Conservation (phyloP, 2,797 vertebrate genomes). For the Diceros bicornis region DNA sequence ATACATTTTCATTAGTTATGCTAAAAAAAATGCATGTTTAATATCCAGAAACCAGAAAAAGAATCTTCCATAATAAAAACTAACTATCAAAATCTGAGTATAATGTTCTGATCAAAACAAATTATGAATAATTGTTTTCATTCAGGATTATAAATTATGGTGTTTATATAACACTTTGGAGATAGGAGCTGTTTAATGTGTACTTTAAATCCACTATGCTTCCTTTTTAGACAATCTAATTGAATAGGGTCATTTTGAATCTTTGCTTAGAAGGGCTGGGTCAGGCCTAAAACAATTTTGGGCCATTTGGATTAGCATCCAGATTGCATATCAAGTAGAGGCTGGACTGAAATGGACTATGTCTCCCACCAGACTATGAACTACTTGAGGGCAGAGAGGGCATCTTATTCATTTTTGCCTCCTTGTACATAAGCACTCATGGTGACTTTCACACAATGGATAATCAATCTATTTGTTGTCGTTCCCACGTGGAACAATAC, state of each 20-base stretch:
- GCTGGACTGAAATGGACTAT: neutral
- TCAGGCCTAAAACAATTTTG: neutral
- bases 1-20: neutral
- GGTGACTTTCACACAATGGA: neutral
- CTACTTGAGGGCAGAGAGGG: neutral
- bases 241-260: neutral
- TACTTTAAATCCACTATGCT: slow-evolving; percentile 16
- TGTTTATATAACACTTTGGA: slow-evolving; percentile 27
- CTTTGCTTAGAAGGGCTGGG: neutral
- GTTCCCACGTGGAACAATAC: neutral
- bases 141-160: neutral
- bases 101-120: slow-evolving; percentile 53
- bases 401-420: neutral
- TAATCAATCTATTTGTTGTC: neutral
- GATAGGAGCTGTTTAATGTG: neutral
- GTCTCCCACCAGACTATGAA: neutral
- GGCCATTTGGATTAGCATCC: neutral
- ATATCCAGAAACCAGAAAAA: neutral
- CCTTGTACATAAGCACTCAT: neutral
- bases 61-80: neutral
- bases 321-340: neutral
- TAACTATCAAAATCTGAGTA: slow-evolving; percentile 26
- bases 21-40: neutral
- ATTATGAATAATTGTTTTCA: slow-evolving; percentile 30
- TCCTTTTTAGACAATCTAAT: slow-evolving; percentile 38